Evolutionary conservation across 2,797 vertebrate genomes (phyloP).

Genomic region (Argya squamiceps): DNA sequence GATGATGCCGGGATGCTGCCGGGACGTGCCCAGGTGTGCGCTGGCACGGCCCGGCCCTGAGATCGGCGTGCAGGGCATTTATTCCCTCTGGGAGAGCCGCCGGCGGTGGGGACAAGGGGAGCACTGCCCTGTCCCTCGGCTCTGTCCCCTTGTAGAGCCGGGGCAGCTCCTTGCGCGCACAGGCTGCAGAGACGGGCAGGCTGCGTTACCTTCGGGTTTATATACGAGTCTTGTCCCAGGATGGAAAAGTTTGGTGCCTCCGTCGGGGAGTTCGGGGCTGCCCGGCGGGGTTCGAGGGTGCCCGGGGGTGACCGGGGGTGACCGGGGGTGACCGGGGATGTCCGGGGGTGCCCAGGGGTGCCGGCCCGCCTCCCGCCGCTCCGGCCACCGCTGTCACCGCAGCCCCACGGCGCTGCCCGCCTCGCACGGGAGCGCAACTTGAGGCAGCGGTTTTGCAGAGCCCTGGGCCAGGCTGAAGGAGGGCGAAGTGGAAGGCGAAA

Average conservation of each 20-base stretch:
- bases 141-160: background rate
- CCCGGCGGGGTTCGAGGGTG: background rate
- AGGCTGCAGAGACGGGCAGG: background rate
- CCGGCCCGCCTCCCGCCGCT: background rate
- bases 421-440: background rate
- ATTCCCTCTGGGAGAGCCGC: background rate
- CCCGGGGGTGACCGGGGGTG: background rate
- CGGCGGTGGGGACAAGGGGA: background rate
- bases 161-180: background rate
- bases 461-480: background rate
- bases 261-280: background rate
- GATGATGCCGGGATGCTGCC: background rate
- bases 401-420: background rate
- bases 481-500: slow-evolving; percentile 18
- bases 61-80: background rate
- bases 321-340: too few species aligned
- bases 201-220: background rate
- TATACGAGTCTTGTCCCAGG: background rate
- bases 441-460: background rate
- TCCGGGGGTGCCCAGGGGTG: background rate
- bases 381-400: background rate
- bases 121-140: background rate
- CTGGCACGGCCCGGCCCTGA: too few species aligned
- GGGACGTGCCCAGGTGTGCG: background rate
- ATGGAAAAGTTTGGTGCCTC: background rate